Evolutionary conservation across 2,888 invertebrate genomes (phyloP), one percentile per base, ranked within the genome.

Genomic region (Penaeus monodon): DNA sequence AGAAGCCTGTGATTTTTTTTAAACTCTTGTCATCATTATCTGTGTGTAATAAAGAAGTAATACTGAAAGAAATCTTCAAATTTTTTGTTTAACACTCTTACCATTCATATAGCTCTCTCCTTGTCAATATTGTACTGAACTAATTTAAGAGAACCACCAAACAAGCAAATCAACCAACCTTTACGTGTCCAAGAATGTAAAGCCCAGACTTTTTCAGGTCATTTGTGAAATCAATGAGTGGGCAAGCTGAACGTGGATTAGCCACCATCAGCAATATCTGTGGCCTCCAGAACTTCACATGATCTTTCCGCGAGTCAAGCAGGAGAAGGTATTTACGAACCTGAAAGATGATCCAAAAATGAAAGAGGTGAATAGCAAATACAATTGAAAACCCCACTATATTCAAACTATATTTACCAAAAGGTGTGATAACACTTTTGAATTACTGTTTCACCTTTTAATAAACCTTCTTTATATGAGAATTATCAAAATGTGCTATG

Each of bases 281-380:
- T 0, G 99, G 99, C 3, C 99, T 94, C 99, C 99, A 99, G 93
- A 98, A 99, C 93, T 99, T 99, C 3, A 99, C 99, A 93, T 99
- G 99, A 92, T 98, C 97, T 90, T 99, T 98, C 0, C 99, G 95
- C 0, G 97, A 96, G 93, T 99, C 99, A 92, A 99, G 93, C 92
- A 99, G 95, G 0, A 99, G 93, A 20, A 99, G 94, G 93, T 99
- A 99, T 92, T 99, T 99, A 73, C 99, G 94, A 17, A 98, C 96
- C 95, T 96, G 92, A 29, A 57, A 89, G 90, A 85, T 86, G 88
- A 87, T 82, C 87, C 14, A 82, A 74, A 65, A 84, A 83, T 49
- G 74, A 27, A 12, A 77, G 84, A 85, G 65, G 73, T 49, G 17
- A 85, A 86, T 49, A 70, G 24, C 70, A 65, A 90, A n/a, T 38